phyloP scores from a whole-genome alignment of 2,888 invertebrate species.

The Serrognathus titanus region DNA sequence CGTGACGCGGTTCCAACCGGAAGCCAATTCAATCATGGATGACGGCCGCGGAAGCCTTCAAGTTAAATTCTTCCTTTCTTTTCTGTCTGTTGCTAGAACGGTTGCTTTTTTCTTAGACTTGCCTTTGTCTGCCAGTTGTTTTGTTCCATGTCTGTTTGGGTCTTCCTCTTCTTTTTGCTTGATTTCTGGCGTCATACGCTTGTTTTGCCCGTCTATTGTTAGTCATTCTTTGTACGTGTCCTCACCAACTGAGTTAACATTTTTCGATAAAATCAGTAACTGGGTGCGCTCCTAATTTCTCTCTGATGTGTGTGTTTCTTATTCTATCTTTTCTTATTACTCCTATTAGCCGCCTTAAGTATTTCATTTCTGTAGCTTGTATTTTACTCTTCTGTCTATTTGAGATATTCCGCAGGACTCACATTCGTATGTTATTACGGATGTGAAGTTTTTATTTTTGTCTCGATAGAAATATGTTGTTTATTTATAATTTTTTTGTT shows the following conservation, averaged over 20 bases:
- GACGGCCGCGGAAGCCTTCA: too few species aligned
- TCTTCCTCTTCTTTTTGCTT: not conserved
- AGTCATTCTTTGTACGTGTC: not conserved
- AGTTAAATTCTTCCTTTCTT: too few species aligned
- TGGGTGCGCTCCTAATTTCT: not conserved
- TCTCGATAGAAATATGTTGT: not conserved
- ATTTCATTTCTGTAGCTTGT: not conserved
- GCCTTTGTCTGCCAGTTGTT: too few species aligned
- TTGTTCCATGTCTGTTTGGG: too few species aligned
- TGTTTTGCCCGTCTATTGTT: not conserved
- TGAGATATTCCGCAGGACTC: not conserved
- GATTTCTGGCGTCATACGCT: not conserved
- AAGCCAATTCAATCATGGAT: too few species aligned
- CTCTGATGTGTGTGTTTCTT: not conserved
- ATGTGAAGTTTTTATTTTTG: not conserved
- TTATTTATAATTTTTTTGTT: not conserved
- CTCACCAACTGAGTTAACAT: not conserved
- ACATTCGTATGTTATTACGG: not conserved
- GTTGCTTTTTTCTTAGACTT: too few species aligned
- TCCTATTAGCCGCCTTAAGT: not conserved
- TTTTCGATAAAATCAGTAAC: not conserved
- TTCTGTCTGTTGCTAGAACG: too few species aligned
- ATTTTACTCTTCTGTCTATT: too few species aligned
- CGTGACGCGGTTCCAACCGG: too few species aligned
- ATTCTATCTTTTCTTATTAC: not conserved